Percentiles rank a stretch among this genome's conserved stretches.
Conservation (phyloP, 2,113 vertebrate species). For the Mobula birostris region DNA sequence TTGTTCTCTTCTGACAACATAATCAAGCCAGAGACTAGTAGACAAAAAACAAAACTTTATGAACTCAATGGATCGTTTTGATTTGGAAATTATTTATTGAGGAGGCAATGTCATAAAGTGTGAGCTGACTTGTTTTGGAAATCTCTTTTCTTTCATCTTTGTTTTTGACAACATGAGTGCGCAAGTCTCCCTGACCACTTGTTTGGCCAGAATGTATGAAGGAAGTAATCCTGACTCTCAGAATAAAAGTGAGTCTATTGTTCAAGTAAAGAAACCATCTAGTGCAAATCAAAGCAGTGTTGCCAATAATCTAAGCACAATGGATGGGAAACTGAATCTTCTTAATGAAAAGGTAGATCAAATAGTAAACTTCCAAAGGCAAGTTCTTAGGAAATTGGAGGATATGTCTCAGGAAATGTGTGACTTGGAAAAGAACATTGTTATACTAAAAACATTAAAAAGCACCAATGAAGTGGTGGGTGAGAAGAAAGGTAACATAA, state of each 20-base stretch:
- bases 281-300: constrained; percentile 39
- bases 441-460: constrained; percentile 44
- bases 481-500: not conserved
- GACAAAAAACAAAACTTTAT: not conserved
- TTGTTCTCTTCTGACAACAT: not conserved
- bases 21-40: not conserved
- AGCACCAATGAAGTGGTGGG: constrained; percentile 36
- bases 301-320: constrained; percentile 48
- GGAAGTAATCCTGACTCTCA: constrained; percentile 46
- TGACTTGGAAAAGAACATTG: constrained; percentile 57
- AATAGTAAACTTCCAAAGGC: constrained; percentile 61
- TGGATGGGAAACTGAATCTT: constrained; percentile 64
- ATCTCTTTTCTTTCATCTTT: not conserved
- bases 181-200: constrained; percentile 44
- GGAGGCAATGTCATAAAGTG: not conserved
- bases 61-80: not conserved
- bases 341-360: constrained; percentile 69
- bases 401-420: constrained; percentile 55
- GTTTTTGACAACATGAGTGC: constrained; percentile 47
- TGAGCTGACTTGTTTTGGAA: not conserved
- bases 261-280: constrained; percentile 43
- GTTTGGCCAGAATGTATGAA: constrained; percentile 61
- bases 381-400: constrained; percentile 63
- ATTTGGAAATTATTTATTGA: not conserved
- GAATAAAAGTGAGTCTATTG: constrained; percentile 41